Percentiles rank a stretch among this genome's conserved stretches.
phyloP scores from a whole-genome alignment of 2,888 invertebrate genomes.

The Phyllotreta striolata region DNA sequence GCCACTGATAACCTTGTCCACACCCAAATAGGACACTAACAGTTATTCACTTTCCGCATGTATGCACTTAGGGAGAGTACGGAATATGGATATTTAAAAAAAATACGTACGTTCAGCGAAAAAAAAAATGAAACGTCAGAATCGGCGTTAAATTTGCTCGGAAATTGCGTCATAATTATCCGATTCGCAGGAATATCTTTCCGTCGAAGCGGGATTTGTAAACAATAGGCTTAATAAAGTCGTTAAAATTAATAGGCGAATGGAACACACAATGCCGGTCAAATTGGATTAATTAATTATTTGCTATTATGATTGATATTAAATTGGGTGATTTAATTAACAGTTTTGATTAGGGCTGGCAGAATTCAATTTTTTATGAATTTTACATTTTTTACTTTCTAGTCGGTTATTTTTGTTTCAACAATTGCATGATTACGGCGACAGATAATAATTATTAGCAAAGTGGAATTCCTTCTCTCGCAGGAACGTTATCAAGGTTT shows the following conservation, averaged over 20 bases:
- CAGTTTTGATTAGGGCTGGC: too few relatives aligned
- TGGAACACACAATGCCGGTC: too few relatives aligned
- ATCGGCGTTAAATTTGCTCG: slow-evolving; percentile 16
- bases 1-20: slow-evolving; percentile 50
- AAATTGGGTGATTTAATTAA: too few relatives aligned
- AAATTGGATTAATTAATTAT: not conserved
- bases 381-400: slow-evolving; percentile 3
- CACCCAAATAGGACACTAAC: slow-evolving; percentile 45
- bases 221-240: slow-evolving; percentile 6
- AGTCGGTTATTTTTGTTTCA: too few relatives aligned
- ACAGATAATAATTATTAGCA: slow-evolving; percentile 7
- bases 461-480: slow-evolving; percentile 26
- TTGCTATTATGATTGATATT: too few relatives aligned
- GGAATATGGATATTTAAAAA: slow-evolving; percentile 18
- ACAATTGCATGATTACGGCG: slow-evolving; percentile 3
- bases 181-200: not conserved
- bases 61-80: slow-evolving; percentile 34
- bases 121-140: too few relatives aligned
- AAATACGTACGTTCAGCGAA: slow-evolving; percentile 19
- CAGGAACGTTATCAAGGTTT: slow-evolving; percentile 26
- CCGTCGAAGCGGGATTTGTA: not conserved
- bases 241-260: not conserved
- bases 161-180: slow-evolving; percentile 27
- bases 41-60: slow-evolving; percentile 41
- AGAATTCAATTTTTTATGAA: too few relatives aligned